These are phyloP conservation scores for Pseudoips prasinana DNA, from an alignment of 2,888 invertebrate species.

Conservation along the genomic window DNA sequence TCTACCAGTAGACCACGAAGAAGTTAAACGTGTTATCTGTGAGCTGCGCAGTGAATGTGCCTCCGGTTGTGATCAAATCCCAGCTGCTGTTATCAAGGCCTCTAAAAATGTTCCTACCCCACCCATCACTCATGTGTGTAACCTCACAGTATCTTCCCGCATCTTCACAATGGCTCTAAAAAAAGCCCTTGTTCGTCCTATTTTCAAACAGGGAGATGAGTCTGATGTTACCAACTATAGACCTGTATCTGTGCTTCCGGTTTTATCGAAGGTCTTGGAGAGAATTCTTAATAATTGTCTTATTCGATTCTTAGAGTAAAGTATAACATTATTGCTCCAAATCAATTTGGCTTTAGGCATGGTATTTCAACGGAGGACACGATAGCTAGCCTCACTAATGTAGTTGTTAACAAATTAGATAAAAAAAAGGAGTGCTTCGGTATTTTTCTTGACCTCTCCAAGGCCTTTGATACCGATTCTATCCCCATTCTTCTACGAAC, in stretches of 20 bases:
- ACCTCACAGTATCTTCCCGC: background rate
- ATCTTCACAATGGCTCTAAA: background rate
- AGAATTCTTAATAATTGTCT: background rate
- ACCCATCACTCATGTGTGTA: background rate
- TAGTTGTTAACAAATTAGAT: background rate
- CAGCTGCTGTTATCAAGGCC: background rate
- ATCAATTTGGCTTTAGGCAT: background rate
- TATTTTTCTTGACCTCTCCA: background rate
- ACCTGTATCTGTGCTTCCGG: too few relatives aligned
- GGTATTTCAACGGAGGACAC: background rate
- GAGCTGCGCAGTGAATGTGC: background rate
- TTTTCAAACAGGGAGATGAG: background rate
- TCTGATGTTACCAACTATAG: background rate
- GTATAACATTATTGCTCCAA: background rate
- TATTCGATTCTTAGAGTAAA: background rate
- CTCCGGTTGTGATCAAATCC: background rate
- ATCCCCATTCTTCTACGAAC: background rate
- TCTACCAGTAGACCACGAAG: background rate
- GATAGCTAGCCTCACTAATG: background rate
- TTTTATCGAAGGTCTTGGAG: background rate
- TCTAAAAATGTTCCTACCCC: background rate
- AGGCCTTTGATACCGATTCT: background rate
- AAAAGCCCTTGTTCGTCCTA: background rate
- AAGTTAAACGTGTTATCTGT: background rate
- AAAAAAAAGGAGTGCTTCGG: slow-evolving; percentile 1